Evolutionary conservation across 2,113 vertebrate genomes (phyloP).

Genomic region (Brachyistius frenatus): DNA sequence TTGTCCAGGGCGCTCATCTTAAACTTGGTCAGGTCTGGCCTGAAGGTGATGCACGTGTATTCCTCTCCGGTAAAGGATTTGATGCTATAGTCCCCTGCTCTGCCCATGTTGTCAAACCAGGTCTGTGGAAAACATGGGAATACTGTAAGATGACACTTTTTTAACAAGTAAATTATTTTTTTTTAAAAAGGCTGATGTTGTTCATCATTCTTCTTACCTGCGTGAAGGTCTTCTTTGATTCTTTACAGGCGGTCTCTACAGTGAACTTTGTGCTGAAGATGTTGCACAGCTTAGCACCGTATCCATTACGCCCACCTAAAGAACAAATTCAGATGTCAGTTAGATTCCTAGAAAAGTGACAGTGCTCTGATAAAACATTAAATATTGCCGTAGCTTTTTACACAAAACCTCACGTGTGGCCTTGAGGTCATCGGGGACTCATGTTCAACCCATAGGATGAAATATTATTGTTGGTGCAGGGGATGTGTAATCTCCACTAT

Average conservation of each 20-base stretch:
- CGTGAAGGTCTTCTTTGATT: conserved; percentile 92
- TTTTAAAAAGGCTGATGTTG: neutral
- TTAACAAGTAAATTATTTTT: neutral
- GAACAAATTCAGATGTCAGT: neutral
- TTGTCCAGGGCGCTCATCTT: conserved; percentile 94
- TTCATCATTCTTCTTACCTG: conserved; percentile 83
- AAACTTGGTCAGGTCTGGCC: conserved; percentile 95
- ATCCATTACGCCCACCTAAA: conserved; percentile 96
- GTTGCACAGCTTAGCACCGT: conserved; percentile 98
- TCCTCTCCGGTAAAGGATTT: conserved; percentile 91
- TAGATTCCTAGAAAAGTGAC: neutral
- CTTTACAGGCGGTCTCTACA: conserved; percentile 94
- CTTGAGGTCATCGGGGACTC: too few species aligned
- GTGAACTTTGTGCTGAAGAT: conserved; percentile 98
- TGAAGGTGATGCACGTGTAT: conserved; percentile 95
- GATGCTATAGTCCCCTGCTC: conserved; percentile 87
- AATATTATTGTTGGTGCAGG: too few species aligned
- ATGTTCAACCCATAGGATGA: too few species aligned
- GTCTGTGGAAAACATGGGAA: conserved; percentile 81
- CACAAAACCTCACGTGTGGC: neutral
- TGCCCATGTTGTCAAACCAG: conserved; percentile 96
- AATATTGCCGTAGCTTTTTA: neutral
- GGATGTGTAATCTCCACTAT: too few species aligned
- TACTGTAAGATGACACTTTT: neutral
- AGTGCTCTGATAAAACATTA: neutral